These are phyloP conservation scores for Psephotus haematonotus DNA, from an alignment of 2,113 vertebrate genomes.

Conservation along the genomic window DNA sequence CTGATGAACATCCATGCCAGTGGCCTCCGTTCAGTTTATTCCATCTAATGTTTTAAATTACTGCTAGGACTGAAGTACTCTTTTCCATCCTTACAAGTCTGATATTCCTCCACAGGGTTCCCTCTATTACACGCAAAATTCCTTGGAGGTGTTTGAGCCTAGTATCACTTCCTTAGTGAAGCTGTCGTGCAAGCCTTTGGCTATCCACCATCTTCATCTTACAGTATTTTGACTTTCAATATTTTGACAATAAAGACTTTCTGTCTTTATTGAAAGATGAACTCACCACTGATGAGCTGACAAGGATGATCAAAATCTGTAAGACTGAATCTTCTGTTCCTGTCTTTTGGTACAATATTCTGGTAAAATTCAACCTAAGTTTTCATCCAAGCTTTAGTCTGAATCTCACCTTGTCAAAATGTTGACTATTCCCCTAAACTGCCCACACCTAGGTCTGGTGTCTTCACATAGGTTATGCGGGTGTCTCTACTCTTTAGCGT, in stretches of 20 bases:
- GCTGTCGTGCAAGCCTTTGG: neutral
- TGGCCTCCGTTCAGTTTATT: neutral
- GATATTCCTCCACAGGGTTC: neutral
- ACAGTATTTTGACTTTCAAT: neutral
- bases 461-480: rapidly evolving
- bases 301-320: neutral
- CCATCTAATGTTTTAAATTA: neutral
- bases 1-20: neutral
- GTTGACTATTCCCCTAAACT: neutral
- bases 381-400: neutral
- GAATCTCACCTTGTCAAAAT: neutral
- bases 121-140: neutral
- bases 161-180: neutral
- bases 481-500: neutral
- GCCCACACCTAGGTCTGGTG: neutral
- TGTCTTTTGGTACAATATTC: neutral
- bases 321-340: neutral
- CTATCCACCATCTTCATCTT: neutral
- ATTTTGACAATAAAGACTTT: neutral
- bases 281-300: neutral
- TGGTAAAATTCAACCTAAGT: neutral
- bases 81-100: neutral
- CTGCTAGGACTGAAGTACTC: neutral
- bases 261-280: neutral
- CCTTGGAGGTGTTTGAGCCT: neutral